Percentiles rank a stretch among this genome's conserved stretches.
Evolutionary conservation across 2,797 vertebrate genomes (phyloP).

Genomic region (Macroramphosus scolopax): DNA sequence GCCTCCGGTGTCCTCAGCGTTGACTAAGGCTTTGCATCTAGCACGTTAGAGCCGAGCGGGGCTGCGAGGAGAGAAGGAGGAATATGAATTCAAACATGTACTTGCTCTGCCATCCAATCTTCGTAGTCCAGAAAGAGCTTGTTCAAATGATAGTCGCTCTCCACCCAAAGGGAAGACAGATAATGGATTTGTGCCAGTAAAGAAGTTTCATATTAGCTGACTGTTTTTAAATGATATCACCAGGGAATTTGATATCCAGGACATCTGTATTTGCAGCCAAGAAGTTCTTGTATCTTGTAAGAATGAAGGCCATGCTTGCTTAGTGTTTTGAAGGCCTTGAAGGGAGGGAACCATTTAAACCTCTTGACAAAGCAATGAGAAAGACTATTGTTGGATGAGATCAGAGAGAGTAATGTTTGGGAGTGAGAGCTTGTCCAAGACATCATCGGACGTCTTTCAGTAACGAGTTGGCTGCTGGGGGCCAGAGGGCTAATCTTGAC

Average conservation of each 20-base stretch:
- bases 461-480: not conserved
- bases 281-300: no score
- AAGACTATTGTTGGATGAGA: constrained; percentile 6
- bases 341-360: constrained; percentile 35
- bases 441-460: not conserved
- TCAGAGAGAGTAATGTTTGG: not conserved
- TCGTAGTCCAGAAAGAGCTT: constrained; percentile 1
- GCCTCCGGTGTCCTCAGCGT: constrained; percentile 27
- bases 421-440: not conserved
- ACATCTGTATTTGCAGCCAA: no score
- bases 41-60: constrained; percentile 22
- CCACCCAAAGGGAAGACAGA: not conserved
- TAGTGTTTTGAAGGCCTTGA: constrained; percentile 23
- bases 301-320: constrained; percentile 33
- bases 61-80: constrained; percentile 15
- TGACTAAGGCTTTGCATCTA: constrained; percentile 35
- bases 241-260: constrained; percentile 8
- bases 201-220: constrained; percentile 12
- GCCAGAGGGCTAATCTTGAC: not conserved
- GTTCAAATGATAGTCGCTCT: no score
- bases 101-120: constrained; percentile 28
- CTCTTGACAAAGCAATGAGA: constrained; percentile 27
- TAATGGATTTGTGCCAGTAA: no score
- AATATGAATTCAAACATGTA: constrained; percentile 25
- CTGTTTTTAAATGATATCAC: constrained; percentile 4